Conservation (phyloP, 2,888 invertebrate genomes). For the Drosophila rubida region DNA sequence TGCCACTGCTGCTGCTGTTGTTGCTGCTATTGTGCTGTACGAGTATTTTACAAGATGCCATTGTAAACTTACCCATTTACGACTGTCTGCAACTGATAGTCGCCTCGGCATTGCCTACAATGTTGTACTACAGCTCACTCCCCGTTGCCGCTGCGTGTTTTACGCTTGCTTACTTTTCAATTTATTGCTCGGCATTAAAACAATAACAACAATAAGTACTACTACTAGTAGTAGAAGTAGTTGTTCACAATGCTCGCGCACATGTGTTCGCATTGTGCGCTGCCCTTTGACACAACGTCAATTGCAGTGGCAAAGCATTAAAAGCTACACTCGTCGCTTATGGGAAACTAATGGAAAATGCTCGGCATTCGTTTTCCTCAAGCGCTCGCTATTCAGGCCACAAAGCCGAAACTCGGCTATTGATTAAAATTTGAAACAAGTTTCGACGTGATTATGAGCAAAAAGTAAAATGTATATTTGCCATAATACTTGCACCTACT, state of each 20-base stretch:
- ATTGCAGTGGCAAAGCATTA: slow-evolving; percentile 67
- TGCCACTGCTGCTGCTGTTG: slow-evolving; percentile 25
- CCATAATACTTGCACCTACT: background rate
- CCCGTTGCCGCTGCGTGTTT: slow-evolving; percentile 49
- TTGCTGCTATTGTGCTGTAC: slow-evolving; percentile 25
- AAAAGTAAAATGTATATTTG: background rate
- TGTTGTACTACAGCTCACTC: slow-evolving; percentile 21
- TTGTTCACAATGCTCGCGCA: slow-evolving; percentile 31
- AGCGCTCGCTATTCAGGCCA: background rate
- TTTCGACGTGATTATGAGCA: background rate
- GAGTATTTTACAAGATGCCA: slow-evolving; percentile 21
- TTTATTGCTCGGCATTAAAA: slow-evolving; percentile 74
- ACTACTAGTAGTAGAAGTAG: slow-evolving; percentile 33
- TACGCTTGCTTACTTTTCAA: slow-evolving; percentile 77
- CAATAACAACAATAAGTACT: slow-evolving; percentile 22
- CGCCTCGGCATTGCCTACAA: slow-evolving; percentile 67
- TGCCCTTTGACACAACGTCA: slow-evolving; percentile 70
- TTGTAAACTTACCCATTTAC: slow-evolving; percentile 56
- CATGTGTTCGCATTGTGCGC: slow-evolving; percentile 39
- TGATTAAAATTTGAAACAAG: background rate
- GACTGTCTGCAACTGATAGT: slow-evolving; percentile 72
- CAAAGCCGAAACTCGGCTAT: background rate
- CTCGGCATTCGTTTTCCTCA: background rate
- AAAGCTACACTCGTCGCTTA: slow-evolving; percentile 31
- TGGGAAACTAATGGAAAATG: background rate